Percentiles rank a stretch among this genome's conserved stretches.
phyloP scores from a whole-genome alignment of 2,113 vertebrate genomes.

The Butorides virescens region DNA sequence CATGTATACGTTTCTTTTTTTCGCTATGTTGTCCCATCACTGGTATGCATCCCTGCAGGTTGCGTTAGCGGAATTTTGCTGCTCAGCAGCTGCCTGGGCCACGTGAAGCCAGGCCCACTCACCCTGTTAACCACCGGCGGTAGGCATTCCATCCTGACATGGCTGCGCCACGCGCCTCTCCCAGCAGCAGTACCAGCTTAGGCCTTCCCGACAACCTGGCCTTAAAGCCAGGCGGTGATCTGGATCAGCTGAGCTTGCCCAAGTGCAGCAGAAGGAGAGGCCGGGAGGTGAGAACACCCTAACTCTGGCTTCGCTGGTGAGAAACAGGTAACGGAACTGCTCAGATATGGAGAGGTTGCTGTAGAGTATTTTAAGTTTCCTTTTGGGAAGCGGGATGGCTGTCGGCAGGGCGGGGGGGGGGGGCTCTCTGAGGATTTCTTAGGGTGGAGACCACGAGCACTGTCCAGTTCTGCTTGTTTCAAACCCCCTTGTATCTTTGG shows the following conservation, averaged over 20 bases:
- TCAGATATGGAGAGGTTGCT: neutral
- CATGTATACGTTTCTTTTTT: neutral
- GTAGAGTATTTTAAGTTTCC: neutral
- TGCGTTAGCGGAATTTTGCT: constrained; percentile 18
- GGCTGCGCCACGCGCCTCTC: neutral
- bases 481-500: neutral
- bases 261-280: neutral
- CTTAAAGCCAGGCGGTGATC: accelerated
- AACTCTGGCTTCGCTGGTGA: neutral
- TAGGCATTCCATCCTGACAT: neutral
- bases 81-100: neutral
- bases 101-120: neutral
- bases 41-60: neutral
- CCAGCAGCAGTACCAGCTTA: neutral
- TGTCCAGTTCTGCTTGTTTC: neutral
- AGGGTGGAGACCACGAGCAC: neutral
- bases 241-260: neutral
- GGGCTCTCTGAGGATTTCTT: neutral
- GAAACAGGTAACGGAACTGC: neutral
- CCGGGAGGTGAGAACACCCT: neutral
- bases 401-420: no score
- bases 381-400: neutral
- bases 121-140: constrained; percentile 14
- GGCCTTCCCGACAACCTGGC: neutral
- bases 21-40: neutral